Percentiles rank a stretch among this genome's conserved stretches.
These are phyloP conservation scores for Pectinophora gossypiella DNA, from an alignment of 1,140 invertebrate genomes.

Conservation along the genomic window DNA sequence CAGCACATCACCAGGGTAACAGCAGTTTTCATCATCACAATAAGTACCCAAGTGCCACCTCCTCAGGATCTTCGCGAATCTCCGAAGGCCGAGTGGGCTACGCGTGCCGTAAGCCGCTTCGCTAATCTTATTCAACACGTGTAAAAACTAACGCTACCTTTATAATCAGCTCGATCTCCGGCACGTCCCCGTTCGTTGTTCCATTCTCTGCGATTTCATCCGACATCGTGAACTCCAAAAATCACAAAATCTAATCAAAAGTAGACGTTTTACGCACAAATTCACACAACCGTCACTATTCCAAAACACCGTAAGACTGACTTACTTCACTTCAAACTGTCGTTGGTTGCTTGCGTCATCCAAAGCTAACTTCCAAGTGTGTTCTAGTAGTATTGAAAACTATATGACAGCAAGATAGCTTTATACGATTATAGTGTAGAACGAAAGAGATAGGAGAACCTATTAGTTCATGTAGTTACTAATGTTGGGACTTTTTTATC, in stretches of 20 bases:
- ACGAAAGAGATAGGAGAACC: background rate
- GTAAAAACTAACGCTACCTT: constrained; percentile 77
- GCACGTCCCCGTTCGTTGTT: constrained; percentile 81
- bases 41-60: constrained; percentile 33
- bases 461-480: background rate
- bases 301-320: constrained; percentile 50
- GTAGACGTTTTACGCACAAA: constrained; percentile 39
- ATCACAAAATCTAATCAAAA: constrained; percentile 47
- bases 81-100: constrained; percentile 32
- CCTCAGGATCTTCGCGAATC: constrained; percentile 39
- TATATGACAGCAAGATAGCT: background rate
- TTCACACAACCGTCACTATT: constrained; percentile 54
- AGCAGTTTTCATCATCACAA: background rate
- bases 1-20: background rate
- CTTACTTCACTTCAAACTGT: constrained; percentile 38
- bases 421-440: background rate
- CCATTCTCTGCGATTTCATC: constrained; percentile 77
- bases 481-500: no score
- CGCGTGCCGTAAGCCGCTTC: constrained; percentile 26
- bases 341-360: background rate
- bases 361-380: constrained; percentile 12
- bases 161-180: constrained; percentile 88
- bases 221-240: constrained; percentile 67
- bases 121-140: constrained; percentile 44
- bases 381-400: background rate